These are phyloP conservation scores for Hyperoodon ampullatus DNA, from an alignment of 2,113 vertebrate species.

Conservation along the genomic window DNA sequence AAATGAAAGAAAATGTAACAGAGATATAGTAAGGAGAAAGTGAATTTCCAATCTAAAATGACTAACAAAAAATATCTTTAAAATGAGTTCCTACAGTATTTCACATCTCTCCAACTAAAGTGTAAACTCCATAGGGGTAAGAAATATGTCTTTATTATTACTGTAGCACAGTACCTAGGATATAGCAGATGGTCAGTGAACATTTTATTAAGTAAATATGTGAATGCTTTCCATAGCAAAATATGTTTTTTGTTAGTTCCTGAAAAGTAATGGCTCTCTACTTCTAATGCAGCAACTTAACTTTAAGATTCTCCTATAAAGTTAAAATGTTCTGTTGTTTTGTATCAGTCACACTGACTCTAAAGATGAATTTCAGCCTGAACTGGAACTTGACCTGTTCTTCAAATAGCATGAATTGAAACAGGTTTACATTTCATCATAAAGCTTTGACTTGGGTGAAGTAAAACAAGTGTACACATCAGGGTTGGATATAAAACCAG, in stretches of 20 bases:
- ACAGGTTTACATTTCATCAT: background rate
- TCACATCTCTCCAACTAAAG: background rate
- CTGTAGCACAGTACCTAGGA: background rate
- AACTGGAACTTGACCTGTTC: background rate
- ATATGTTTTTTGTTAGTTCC: background rate
- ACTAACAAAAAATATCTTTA: background rate
- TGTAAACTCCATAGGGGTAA: background rate
- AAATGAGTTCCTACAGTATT: background rate
- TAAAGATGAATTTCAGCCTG: background rate
- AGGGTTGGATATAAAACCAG: background rate
- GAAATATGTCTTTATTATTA: background rate
- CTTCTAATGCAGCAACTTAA: slow-evolving; percentile 4
- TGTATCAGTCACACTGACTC: background rate
- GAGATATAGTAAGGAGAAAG: background rate
- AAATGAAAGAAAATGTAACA: background rate
- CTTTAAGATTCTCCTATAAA: slow-evolving; percentile 11
- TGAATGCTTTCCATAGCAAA: background rate
- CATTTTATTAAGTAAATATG: background rate
- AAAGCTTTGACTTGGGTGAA: background rate
- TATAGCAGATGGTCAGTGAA: background rate
- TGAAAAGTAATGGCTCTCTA: background rate
- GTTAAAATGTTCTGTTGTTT: background rate
- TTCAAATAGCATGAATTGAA: background rate
- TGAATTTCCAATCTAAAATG: background rate
- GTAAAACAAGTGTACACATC: background rate